Conservation (phyloP, 2,888 invertebrate species). For the Xestia rhomboidea region DNA sequence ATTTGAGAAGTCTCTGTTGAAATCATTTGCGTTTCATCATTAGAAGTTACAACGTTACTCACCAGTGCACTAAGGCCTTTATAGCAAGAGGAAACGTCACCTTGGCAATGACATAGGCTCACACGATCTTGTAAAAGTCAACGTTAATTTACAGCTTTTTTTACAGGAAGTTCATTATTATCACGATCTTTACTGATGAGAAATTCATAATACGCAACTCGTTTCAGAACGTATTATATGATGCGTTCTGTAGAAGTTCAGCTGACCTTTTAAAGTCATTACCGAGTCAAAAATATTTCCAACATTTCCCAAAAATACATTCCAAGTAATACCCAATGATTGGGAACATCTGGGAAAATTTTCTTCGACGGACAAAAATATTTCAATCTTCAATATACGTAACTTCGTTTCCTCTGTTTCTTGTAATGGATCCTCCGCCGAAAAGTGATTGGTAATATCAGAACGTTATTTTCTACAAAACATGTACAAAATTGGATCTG, state of each 20-base stretch:
- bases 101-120: constrained; percentile 64
- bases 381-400: constrained; percentile 45
- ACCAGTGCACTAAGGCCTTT: constrained; percentile 37
- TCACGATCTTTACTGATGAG: constrained; percentile 17
- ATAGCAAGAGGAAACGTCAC: constrained; percentile 42
- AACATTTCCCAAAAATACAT: constrained; percentile 5
- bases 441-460: constrained; percentile 51
- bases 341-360: constrained; percentile 41
- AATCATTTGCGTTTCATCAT: neutral
- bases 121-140: constrained; percentile 51
- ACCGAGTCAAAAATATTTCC: constrained; percentile 14
- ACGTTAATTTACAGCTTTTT: constrained; percentile 51
- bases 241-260: constrained; percentile 11
- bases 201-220: constrained; percentile 14
- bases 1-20: neutral
- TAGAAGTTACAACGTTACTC: neutral
- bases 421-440: constrained; percentile 39
- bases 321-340: constrained; percentile 26
- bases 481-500: constrained; percentile 44
- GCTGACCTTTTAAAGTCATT: constrained; percentile 16
- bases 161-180: constrained; percentile 39
- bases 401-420: constrained; percentile 45
- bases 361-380: constrained; percentile 18
- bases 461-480: constrained; percentile 43
- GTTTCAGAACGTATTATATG: constrained; percentile 21